Base-by-base conservation (phyloP, 2,888 invertebrate genomes). In the Sinelater perroti region DNA sequence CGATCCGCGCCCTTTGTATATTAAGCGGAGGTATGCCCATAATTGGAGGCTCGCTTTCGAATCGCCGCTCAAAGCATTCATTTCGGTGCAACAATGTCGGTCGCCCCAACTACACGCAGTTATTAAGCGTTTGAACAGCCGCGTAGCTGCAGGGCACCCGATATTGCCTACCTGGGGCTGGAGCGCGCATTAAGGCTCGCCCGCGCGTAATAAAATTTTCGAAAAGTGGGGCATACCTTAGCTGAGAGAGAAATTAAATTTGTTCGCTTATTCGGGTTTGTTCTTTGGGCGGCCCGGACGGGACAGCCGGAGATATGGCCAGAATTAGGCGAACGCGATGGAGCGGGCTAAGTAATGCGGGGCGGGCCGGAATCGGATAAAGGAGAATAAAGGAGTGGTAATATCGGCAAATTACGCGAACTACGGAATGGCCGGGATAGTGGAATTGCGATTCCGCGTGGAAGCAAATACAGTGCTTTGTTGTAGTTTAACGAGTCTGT, bases 381-480 rank as follows among this genome's bases (percentile, higher is more conserved):
- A 50, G 24, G 38, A 20, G 30, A 50, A 50, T 38, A 50, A 50
- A 50, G 30, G 50, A 50, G 30, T 30, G 40, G 40, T 50, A 50
- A 50, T 50, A 28, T 36, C 28, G 38, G 35, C 21, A 50, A 50
- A 50, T 50, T 50, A 50, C 50, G 17, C 13, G 30, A 50, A 38
- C 28, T 28, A 50, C 36, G 28, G 38, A 50, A 50, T 30, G 28
- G 40, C 14, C 16, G 18, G 50, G 40, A 38, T 50, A 50, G 40
- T 28, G 38, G 38, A 50, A 46, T 46, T 46, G 46, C 24, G 33
- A 46, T 33, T 31, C 21, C 20, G 33, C 33, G 3, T 20, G 21
- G 46, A 33, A 46, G 14, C 46, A 46, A 46, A 46, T 46, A 46
- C 31, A 46, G 31, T 33, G 10, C 28, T 46, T 46, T 17, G 33